phyloP scores from a whole-genome alignment of 2,888 invertebrate species.

The Laothoe populi region DNA sequence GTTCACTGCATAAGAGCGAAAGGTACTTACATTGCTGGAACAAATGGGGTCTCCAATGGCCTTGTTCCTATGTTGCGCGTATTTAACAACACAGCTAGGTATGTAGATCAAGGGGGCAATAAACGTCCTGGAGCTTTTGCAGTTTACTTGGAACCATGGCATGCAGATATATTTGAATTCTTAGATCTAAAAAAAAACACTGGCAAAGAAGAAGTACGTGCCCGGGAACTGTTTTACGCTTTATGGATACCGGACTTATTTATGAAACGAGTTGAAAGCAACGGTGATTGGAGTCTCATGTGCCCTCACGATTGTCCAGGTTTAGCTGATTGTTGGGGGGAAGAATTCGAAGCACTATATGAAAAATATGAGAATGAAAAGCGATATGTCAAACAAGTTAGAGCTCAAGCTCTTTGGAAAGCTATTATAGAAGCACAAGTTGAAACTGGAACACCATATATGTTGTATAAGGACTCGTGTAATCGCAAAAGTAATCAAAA shows the following conservation, averaged over 20 bases:
- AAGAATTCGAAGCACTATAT: constrained; percentile 96
- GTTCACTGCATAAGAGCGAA: constrained; percentile 97
- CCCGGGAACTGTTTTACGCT: constrained; percentile 98
- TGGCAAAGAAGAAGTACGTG: constrained; percentile 96
- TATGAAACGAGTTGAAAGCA: constrained; percentile 95
- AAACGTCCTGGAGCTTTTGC: constrained; percentile 99
- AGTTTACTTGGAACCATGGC: constrained; percentile 99
- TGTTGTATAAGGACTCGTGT: constrained; percentile 98
- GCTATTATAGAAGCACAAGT: constrained; percentile 97
- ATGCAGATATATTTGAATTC: constrained; percentile 98
- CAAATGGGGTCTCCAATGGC: constrained; percentile 97
- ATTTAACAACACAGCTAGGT: constrained; percentile 97
- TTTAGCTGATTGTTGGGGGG: constrained; percentile 96
- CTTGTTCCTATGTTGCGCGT: constrained; percentile 98
- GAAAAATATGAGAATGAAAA: constrained; percentile 93
- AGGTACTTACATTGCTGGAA: constrained; percentile 96
- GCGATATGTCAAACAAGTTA: constrained; percentile 87
- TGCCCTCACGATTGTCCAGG: constrained; percentile 97
- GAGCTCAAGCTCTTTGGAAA: constrained; percentile 96
- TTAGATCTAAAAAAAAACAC: constrained; percentile 97
- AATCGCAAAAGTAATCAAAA: constrained; percentile 99
- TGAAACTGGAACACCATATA: constrained; percentile 99
- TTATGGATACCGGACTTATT: constrained; percentile 99
- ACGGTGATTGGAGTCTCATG: constrained; percentile 97
- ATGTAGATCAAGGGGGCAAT: constrained; percentile 99